phyloP scores from a whole-genome alignment of 2,888 invertebrate genomes.

The Lamproptera curius region DNA sequence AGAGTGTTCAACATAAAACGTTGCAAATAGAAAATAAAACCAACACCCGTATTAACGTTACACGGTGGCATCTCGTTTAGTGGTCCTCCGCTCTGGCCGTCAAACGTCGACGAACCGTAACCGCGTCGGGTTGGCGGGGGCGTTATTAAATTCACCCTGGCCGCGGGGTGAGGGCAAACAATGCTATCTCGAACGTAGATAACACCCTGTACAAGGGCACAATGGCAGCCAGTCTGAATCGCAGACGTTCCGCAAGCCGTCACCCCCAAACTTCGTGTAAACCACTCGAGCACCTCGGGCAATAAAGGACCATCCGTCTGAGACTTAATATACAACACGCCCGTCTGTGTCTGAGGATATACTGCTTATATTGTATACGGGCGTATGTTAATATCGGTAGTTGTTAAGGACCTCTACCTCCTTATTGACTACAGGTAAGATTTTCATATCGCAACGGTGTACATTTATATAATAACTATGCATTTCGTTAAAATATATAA shows the following conservation, averaged over 20 bases:
- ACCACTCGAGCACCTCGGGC: conserved; percentile 33
- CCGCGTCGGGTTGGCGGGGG: conserved; percentile 47
- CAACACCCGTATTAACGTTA: too few relatives aligned
- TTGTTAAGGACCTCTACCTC: too few relatives aligned
- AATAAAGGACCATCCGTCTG: conserved; percentile 21
- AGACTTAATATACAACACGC: background rate
- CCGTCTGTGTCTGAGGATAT: too few relatives aligned
- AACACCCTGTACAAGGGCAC: conserved; percentile 59
- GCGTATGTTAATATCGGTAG: too few relatives aligned
- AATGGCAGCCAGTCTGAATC: conserved; percentile 44
- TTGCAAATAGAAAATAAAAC: too few relatives aligned
- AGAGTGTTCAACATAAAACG: too few relatives aligned
- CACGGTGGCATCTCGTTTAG: background rate
- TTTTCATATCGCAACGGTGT: too few relatives aligned
- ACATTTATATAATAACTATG: too few relatives aligned
- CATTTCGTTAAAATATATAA: too few relatives aligned
- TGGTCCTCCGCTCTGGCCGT: background rate
- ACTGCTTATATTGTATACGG: too few relatives aligned
- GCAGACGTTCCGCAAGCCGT: conserved; percentile 47
- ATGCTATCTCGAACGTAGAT: conserved; percentile 65
- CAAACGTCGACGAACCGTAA: conserved; percentile 31
- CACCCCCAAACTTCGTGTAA: conserved; percentile 53
- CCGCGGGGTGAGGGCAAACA: conserved; percentile 60
- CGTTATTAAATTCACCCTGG: conserved; percentile 66
- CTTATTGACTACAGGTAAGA: too few relatives aligned